Evolutionary conservation across 2,888 invertebrate species (phyloP), one percentile per base, ranked within the genome.

Genomic region (Blomia tropicalis): DNA sequence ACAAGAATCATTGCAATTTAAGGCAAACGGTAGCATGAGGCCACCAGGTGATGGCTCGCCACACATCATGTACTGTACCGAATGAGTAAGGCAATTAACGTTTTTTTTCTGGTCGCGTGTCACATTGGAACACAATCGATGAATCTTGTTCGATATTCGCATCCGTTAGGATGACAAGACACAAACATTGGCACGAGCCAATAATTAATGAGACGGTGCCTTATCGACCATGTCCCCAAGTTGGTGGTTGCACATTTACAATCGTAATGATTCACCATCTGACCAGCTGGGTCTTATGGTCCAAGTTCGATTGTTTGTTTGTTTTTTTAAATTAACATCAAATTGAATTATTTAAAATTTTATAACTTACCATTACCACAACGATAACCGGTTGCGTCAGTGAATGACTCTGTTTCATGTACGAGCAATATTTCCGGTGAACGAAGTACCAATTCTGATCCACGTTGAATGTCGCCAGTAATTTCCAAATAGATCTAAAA

Each of bases 401-500:
- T 23, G 29, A 29, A 56, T 22, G 29, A 14, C 17, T 56, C 56
- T 14, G 25, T 23, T 31, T 56, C 56, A 25, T 56, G 56, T 22
- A 56, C 19, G 19, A 56, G 56, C 2, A 56, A 11, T 14, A 56
- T 23, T 56, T 56, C 29, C 25, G 17, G 14, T 29, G 56, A 56
- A 32, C 29, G 29, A 27, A 56, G 29, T 23, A 56, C 29, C n/a
- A 56, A 25, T 27, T 56, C 56, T n/a, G 25, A 11, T 27, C 56
- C 56, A 56, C 56, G 56, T 19, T 11, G 17, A 3, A 56, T 23
- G 29, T 56, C 56, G 22, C 56, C 30, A 19, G 56, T 56, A 2
- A 56, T 29, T 56, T 56, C 56, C 19, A 56, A 11, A 25, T 56
- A 56, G 5, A 56, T 56, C 56, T 56, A n/a, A 7, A 36, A 36